Conservation (phyloP, 2,888 invertebrate species). For the Lycia hirtaria region DNA sequence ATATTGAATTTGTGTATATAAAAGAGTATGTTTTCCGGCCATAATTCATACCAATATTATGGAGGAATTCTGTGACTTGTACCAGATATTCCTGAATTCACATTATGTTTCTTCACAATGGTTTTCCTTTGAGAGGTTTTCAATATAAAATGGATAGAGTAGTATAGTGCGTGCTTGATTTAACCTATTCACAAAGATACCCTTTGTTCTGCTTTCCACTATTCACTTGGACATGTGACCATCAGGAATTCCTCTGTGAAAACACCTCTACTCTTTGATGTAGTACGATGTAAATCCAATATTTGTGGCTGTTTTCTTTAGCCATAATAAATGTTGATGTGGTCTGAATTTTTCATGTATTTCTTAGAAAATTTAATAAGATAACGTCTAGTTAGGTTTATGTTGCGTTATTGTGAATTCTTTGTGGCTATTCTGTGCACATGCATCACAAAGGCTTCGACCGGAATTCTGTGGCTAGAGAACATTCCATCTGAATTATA, state of each 20-base stretch:
- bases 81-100: not conserved
- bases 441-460: not conserved
- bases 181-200: constrained; percentile 45
- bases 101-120: constrained; percentile 15
- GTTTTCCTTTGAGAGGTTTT: constrained; percentile 32
- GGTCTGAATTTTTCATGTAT: not conserved
- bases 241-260: constrained; percentile 32
- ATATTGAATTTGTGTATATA: too few species aligned
- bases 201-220: constrained; percentile 41
- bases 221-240: constrained; percentile 27
- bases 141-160: constrained; percentile 41
- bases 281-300: constrained; percentile 12
- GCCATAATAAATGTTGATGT: not conserved
- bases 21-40: not conserved
- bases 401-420: not conserved
- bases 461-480: not conserved
- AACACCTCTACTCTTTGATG: constrained; percentile 28
- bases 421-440: not conserved
- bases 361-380: too few species aligned
- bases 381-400: too few species aligned
- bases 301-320: constrained; percentile 2
- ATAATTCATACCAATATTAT: not conserved
- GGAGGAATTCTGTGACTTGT: too few species aligned
- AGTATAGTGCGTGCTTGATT: constrained; percentile 42
- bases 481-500: not conserved